These are phyloP conservation scores for Phalacrocorax pelagicus DNA, from an alignment of 2,113 vertebrate species.

Conservation along the genomic window DNA sequence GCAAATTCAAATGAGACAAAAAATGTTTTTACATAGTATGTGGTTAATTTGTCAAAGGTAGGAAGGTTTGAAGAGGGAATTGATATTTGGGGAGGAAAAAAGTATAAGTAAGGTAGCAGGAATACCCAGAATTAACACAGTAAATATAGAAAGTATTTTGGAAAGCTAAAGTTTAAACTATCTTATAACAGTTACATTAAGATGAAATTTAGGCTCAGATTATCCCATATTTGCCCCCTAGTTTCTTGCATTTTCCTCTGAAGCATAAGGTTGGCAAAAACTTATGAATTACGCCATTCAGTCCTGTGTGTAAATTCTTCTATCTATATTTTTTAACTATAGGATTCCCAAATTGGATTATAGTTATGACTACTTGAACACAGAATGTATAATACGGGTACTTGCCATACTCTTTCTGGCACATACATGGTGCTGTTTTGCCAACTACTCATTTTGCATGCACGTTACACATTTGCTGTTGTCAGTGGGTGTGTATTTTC, in stretches of 20 bases:
- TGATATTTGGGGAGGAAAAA: not conserved
- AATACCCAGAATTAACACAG: not conserved
- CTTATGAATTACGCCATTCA: not conserved
- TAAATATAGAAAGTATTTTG: not conserved
- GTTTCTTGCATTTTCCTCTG: not conserved
- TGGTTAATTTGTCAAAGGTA: not conserved
- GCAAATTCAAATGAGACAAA: not conserved
- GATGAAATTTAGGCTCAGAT: not conserved
- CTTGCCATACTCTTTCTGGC: not conserved
- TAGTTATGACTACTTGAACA: not conserved
- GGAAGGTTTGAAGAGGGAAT: not conserved
- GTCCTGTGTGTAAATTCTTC: not conserved
- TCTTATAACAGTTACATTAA: not conserved
- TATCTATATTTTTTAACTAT: not conserved
- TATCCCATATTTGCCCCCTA: not conserved
- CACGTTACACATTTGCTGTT: not conserved
- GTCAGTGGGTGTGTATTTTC: not conserved
- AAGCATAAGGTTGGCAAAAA: not conserved
- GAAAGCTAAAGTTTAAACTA: not conserved
- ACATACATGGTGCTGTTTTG: not conserved
- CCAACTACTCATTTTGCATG: not conserved
- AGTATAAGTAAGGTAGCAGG: not conserved
- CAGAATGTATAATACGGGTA: not conserved
- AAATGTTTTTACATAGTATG: rapidly evolving
- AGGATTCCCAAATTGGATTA: not conserved